Base-by-base conservation (phyloP, 2,888 invertebrate genomes). In the Belgica antarctica region DNA sequence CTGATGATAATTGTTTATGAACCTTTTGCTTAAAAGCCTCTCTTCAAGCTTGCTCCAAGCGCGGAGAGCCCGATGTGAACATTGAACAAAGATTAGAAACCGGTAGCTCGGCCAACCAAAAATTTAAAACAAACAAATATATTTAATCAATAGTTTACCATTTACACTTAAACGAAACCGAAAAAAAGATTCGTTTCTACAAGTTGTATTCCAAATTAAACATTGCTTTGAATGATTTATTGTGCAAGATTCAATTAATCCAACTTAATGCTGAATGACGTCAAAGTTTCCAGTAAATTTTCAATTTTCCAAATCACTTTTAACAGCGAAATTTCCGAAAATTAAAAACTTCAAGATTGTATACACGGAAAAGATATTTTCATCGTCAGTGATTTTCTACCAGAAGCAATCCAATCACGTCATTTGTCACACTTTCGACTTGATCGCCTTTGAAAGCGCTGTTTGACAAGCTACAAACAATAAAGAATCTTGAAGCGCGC, bases 131-230 rank as follows among this genome's bases (percentile, higher is more conserved):
- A 57, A 57, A 57, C 31, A 68, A 57, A 57, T 66, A 27, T 68
- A 57, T 68, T 68, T 68, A 68, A 57, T 68, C 68, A 57, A 57
- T 68, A 57, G 52, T 52, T 52, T 52, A 68, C 47, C 68, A 68
- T 68, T 68, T 68, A 68, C 68, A 68, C 68, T 68, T 47, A 57
- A 52, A 52, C 52, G 52, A 24, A 19, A 10, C 41, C 27, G 47
- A 66, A 1, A 62, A 17, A 62, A 2, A 62, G 17, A 34, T n/a
- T n/a, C n/a, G n/a, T n/a, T n/a, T n/a, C n/a, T n/a, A 62, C 28
- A 19, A 62, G 34, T 12, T 31, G 36, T 62, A n/a, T n/a, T n/a
- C n/a, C n/a, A n/a, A 63, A 46, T 63, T 27, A 66, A 66, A 66
- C 47, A 17, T 63, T 63, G 68, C 68, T 68, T 31, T 57, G 68